Evolutionary conservation across 2,888 invertebrate species (phyloP).

Genomic region (Andrena hattorfiana): DNA sequence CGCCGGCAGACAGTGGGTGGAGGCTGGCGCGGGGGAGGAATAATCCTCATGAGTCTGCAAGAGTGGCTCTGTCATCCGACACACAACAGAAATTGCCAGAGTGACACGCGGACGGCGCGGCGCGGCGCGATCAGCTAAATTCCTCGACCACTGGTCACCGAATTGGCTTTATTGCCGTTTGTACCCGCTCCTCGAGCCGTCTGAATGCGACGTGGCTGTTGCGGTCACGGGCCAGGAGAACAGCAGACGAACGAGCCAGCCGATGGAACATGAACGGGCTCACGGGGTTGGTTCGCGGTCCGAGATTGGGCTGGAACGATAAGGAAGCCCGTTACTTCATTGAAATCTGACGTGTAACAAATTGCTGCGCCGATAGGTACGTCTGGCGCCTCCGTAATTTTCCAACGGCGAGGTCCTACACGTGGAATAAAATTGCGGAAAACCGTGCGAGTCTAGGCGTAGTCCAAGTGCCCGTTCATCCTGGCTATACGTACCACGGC

Average conservation of each 20-base stretch:
- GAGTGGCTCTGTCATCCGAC: neutral
- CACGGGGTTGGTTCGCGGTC: constrained; percentile 7
- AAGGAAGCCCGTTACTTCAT: constrained; percentile 73
- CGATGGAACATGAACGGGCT: constrained; percentile 11
- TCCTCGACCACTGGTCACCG: constrained; percentile 45
- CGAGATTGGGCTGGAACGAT: constrained; percentile 67
- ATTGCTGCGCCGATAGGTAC: constrained; percentile 68
- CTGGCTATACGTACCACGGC: neutral
- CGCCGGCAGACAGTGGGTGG: neutral
- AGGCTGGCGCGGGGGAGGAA: neutral
- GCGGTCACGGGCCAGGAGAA: constrained; percentile 26
- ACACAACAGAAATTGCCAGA: constrained; percentile 34
- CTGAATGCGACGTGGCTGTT: constrained; percentile 41
- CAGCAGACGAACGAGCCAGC: constrained; percentile 31
- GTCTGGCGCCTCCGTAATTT: constrained; percentile 19
- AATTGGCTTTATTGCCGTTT: constrained; percentile 68
- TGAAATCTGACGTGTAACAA: constrained; percentile 77
- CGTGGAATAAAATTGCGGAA: neutral
- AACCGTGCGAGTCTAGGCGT: neutral
- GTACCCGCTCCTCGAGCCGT: constrained; percentile 29
- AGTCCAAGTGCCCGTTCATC: neutral
- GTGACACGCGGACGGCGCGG: constrained; percentile 16
- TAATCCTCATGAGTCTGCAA: constrained; percentile 28
- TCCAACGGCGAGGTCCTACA: neutral
- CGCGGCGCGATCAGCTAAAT: constrained; percentile 55